These are phyloP conservation scores for Sebastes kiyomatsui DNA, from an alignment of 2,797 vertebrate species.

Conservation along the genomic window DNA sequence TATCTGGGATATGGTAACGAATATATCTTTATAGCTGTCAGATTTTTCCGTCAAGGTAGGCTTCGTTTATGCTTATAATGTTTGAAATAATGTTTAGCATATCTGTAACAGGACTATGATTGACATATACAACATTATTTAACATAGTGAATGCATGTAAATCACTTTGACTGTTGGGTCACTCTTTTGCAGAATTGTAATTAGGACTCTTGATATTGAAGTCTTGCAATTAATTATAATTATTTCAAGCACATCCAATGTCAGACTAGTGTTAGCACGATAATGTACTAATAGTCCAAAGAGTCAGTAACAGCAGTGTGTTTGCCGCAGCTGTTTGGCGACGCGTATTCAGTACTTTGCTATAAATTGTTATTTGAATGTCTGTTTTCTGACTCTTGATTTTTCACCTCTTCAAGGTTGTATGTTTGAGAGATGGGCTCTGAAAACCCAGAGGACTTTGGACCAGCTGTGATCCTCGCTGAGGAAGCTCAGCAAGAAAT, in stretches of 20 bases:
- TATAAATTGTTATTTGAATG: background rate
- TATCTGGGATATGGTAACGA: background rate
- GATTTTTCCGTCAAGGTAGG: background rate
- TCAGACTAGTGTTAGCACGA: background rate
- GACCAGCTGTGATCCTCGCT: constrained; percentile 40
- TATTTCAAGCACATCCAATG: background rate
- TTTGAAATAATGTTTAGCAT: background rate
- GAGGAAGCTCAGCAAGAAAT: constrained; percentile 74
- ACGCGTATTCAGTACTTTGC: background rate
- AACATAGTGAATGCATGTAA: background rate
- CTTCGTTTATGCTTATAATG: background rate
- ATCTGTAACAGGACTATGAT: background rate
- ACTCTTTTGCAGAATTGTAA: background rate
- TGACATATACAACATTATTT: background rate
- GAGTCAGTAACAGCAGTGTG: background rate
- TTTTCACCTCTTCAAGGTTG: constrained; percentile 21
- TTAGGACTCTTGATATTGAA: background rate
- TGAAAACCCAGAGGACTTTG: constrained; percentile 70
- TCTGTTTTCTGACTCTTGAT: background rate
- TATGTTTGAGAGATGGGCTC: constrained; percentile 70
- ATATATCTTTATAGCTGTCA: background rate
- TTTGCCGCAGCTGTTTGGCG: background rate
- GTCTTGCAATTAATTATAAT: background rate
- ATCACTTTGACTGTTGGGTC: background rate
- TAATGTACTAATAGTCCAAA: background rate